Evolutionary conservation across 2,113 vertebrate genomes (phyloP).

Genomic region (Heterochromis multidens): DNA sequence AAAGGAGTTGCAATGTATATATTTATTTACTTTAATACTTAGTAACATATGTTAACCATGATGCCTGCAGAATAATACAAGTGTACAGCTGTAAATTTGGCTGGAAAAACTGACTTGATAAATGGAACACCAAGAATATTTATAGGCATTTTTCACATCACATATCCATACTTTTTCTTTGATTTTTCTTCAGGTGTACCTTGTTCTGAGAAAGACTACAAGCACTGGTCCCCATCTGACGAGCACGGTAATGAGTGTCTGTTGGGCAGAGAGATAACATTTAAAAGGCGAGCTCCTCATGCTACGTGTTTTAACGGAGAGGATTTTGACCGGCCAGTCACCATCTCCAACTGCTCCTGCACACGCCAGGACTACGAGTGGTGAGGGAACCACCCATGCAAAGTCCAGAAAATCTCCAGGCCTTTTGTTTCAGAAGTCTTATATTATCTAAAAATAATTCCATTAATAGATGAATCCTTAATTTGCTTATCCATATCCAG

Average conservation of each 20-base stretch:
- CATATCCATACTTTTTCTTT: not conserved
- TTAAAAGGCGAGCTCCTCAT: conserved; percentile 90
- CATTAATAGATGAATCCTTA: too few species aligned
- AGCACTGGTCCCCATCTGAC: conserved; percentile 94
- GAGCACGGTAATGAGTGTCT: conserved; percentile 93
- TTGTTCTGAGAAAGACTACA: conserved; percentile 94
- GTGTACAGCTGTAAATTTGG: not conserved
- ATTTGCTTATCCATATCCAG: too few species aligned
- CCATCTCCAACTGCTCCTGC: conserved; percentile 94
- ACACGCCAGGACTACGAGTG: conserved; percentile 96
- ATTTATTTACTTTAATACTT: not conserved
- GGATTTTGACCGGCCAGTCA: conserved; percentile 92
- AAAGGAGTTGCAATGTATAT: not conserved
- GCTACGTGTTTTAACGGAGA: conserved; percentile 96
- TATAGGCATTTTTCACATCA: not conserved
- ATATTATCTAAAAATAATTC: not conserved
- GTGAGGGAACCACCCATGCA: conserved; percentile 62
- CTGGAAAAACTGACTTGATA: not conserved
- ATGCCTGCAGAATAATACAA: not conserved
- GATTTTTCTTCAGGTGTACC: conserved; percentile 82
- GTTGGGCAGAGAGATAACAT: conserved; percentile 89
- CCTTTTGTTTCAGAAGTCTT: not conserved
- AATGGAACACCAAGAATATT: not conserved
- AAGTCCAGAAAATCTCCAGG: not conserved
- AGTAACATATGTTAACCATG: not conserved